Conservation (phyloP, 2,113 vertebrate genomes). For the Elaphurus davidianus region DNA sequence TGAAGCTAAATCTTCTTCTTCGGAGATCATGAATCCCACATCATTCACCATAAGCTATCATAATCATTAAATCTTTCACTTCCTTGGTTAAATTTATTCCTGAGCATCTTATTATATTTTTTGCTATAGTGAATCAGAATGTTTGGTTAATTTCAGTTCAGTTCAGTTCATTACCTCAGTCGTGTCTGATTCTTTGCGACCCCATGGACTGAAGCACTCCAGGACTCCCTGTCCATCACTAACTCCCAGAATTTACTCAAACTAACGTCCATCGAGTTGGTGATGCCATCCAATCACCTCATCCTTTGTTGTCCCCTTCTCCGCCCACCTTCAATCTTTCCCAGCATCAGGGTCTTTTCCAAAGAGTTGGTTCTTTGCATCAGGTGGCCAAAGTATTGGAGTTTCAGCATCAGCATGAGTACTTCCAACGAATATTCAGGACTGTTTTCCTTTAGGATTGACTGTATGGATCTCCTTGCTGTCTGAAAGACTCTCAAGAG, state of each 20-base stretch:
- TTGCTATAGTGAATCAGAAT: not conserved
- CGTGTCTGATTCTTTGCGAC: fast-evolving
- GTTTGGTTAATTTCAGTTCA: not conserved
- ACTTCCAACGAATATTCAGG: not conserved
- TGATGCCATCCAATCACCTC: not conserved
- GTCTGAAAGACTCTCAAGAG: not conserved
- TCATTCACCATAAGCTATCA: not conserved
- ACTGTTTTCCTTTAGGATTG: not conserved
- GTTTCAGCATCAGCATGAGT: not conserved
- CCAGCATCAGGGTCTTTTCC: not conserved
- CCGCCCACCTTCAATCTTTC: not conserved
- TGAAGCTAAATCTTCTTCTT: not conserved
- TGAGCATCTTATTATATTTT: not conserved
- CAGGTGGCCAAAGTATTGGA: not conserved
- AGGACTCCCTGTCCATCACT: not conserved
- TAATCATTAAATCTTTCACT: not conserved
- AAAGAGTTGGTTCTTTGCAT: not conserved
- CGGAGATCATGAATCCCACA: not conserved
- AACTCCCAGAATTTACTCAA: not conserved
- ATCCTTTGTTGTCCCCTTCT: not conserved
- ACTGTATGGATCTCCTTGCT: not conserved
- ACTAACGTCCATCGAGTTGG: fast-evolving
- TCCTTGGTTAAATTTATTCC: not conserved
- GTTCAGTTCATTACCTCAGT: not conserved
- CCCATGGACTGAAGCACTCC: not conserved